Evolutionary conservation across 2,797 vertebrate species (phyloP).

Genomic region (Phoebastria nigripes): DNA sequence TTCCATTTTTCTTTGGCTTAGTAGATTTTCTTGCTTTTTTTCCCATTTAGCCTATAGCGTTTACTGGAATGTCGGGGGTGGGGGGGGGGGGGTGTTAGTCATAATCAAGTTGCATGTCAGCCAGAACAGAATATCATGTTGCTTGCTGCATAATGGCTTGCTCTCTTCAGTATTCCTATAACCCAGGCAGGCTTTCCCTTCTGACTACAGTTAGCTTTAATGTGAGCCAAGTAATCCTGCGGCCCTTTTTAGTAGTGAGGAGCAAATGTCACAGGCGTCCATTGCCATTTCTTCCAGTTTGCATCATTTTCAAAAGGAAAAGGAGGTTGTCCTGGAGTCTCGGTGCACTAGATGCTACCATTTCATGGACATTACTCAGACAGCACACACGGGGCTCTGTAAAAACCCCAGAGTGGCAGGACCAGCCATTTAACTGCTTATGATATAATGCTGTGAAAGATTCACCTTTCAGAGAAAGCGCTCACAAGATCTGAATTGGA

Average conservation of each 20-base stretch:
- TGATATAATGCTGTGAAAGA: neutral
- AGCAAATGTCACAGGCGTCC: neutral
- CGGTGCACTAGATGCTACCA: neutral
- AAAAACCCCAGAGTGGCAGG: neutral
- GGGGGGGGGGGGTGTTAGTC: neutral
- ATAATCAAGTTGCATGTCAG: neutral
- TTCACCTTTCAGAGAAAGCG: neutral
- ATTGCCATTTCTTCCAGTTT: neutral
- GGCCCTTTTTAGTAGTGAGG: neutral
- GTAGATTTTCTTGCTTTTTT: neutral
- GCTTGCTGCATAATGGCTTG: neutral
- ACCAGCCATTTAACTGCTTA: neutral
- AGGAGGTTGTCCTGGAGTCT: neutral
- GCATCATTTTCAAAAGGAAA: neutral
- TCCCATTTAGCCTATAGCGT: neutral
- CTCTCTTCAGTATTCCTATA: neutral
- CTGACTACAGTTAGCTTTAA: neutral
- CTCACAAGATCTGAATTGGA: neutral
- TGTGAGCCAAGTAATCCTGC: neutral
- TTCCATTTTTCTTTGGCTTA: neutral
- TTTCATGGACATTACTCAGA: neutral
- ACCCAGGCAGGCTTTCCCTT: neutral
- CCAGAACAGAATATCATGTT: neutral
- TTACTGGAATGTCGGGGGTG: neutral
- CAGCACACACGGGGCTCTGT: neutral